Base-by-base conservation (phyloP, 2,113 vertebrate genomes). In the Myrmecobius fasciatus region DNA sequence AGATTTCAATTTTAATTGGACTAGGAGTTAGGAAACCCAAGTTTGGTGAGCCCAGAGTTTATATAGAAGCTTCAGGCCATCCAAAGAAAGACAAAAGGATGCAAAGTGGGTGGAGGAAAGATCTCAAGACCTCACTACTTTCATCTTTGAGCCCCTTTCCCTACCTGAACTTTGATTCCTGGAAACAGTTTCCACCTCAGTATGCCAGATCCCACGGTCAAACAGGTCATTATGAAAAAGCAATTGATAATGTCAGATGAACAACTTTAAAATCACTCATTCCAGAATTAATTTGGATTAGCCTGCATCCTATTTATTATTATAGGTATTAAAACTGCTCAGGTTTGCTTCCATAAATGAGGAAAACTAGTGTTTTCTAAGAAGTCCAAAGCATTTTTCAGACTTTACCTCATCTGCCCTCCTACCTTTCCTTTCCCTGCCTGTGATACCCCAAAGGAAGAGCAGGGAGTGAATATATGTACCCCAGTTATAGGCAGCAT, bases 161-260 rank as follows among this genome's bases (percentile, higher is more conserved):
- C 17, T 36, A 47, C 49, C 89, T 25, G 3, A 8, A 2, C 9
- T 56, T 89, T 89, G 54, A 12, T 83, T 83, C 83, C 92, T 52
- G 75, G 43, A 46, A 47, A 4, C 10, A 36, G n/a, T 91, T 90
- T 51, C 89, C 90, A 67, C 46, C 60, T 48, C 48, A 92, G 46
- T 67, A 95, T 54, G 24, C 52, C 90, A 95, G n/a, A 52, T 8
- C 28, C 52, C 12, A 48, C 47, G 51, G 43, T 24, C 17, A 5
- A 75, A 94, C n/a, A 5, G 83, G 49, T 91, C 56, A 46, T 93
- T 83, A 51, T 60, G 48, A 60, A 46, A 67, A 43, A 94, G 91
- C 67, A 83, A 43, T 83, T 83, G n/a, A 92, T 51, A 48, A 53
- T 43, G 9, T 54, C 91, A 60, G 52, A 46, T 56, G 36, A 89